Base-by-base conservation (phyloP, 2,797 vertebrate species). In the Salarias fasciatus region DNA sequence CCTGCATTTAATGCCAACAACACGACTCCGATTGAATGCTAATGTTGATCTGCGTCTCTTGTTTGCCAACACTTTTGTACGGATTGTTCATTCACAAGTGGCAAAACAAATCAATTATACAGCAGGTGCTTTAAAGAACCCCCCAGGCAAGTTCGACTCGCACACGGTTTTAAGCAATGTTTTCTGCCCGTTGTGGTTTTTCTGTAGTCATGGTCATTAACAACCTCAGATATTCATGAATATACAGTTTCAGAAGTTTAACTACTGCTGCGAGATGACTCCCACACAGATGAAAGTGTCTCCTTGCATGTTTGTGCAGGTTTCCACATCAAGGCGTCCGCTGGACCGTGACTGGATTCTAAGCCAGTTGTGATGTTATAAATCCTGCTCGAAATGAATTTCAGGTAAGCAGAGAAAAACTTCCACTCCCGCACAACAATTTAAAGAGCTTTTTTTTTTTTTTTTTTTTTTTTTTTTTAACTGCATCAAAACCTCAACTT, bases 71-170 rank as follows among this genome's bases (percentile, higher is more conserved):
- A 43, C 54, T 45, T 50, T 33, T 18, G 30, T 14, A 51, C 9
- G 35, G 37, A 60, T 51, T 41, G 35, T 29, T 56, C 47, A 59
- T 47, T 12, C 52, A 45, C 46, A 47, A 55, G 11, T 50, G 35
- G 50, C 41, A 56, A 31, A 61, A 66, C 30, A 61, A 38, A 72
- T 47, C 30, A 61, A 66, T 72, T 52, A 42, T 31, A 47, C 46
- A 52, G 49, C 29, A 60, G 38, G 2, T 11, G 41, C 36, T 51
- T 51, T 38, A 54, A 54, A 29, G 11, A 43, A 15, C 11, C 24
- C 33, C 12, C 3, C 18, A 3, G 45, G 33, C 15, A 35, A 37
- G 5, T 46, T 5, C 0, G 8, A 56, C 33, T 10, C 28, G 31
- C 14, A 15, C 24, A n/a, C 31, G 31, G 0, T 28, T 46, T 33